Conservation (phyloP, 2,797 vertebrate genomes). For the Gallinago nigripennis region DNA sequence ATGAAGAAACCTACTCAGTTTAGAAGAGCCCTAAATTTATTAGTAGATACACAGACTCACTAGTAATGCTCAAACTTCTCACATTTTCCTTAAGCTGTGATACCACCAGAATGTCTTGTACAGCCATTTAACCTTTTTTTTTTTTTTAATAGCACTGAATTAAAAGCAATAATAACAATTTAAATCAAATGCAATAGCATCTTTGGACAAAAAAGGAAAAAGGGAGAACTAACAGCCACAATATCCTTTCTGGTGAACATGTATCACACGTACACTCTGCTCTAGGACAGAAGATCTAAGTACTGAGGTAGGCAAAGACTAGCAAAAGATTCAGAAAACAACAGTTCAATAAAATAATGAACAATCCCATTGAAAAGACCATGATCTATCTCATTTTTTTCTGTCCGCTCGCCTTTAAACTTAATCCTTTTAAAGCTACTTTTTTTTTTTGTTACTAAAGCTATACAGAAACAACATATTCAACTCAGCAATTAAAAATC, state of each 20-base stretch:
- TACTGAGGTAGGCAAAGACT: neutral
- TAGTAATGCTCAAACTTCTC: neutral
- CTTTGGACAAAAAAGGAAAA: neutral
- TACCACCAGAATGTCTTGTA: neutral
- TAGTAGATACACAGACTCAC: neutral
- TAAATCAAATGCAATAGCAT: neutral
- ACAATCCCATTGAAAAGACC: neutral
- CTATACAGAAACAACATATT: neutral
- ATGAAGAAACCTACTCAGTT: neutral
- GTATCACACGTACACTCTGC: fast-evolving
- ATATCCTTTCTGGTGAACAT: neutral
- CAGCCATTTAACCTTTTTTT: neutral
- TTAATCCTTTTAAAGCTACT: neutral
- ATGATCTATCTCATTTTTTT: neutral
- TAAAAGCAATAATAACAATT: neutral
- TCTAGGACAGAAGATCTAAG: neutral
- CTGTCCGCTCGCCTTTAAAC: neutral
- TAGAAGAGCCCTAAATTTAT: neutral
- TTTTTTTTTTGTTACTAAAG: neutral
- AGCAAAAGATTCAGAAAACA: neutral
- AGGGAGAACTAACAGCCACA: neutral
- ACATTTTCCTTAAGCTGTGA: neutral
- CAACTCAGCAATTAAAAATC: neutral
- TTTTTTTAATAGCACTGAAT: neutral
- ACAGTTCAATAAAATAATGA: neutral